Percentiles rank a stretch among this genome's conserved stretches.
These are phyloP conservation scores for Emesis furor DNA, from an alignment of 2,888 invertebrate species.

Conservation along the genomic window DNA sequence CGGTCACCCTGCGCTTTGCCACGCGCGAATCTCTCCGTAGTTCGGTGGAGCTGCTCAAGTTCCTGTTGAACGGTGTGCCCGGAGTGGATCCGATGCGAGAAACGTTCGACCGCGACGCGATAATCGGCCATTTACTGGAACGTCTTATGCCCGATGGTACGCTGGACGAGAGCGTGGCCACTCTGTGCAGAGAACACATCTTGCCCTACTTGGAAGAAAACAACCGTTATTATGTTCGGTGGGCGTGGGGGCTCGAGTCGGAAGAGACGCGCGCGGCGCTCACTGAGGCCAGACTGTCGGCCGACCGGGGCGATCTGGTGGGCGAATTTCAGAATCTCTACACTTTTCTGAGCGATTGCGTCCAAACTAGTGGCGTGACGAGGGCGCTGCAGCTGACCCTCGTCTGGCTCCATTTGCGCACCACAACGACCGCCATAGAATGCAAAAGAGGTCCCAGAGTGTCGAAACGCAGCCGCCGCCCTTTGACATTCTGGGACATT, in stretches of 20 bases:
- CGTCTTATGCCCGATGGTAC: conserved; percentile 20
- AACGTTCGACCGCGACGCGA: conserved; percentile 18
- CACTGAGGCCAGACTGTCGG: not conserved
- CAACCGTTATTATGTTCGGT: conserved; percentile 21
- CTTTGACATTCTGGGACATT: conserved; percentile 19
- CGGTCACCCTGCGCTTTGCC: conserved; percentile 20
- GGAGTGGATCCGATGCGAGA: conserved; percentile 15
- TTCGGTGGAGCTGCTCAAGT: conserved; percentile 26
- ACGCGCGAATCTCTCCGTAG: conserved; percentile 9
- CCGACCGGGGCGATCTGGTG: not conserved
- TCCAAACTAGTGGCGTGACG: conserved; percentile 28
- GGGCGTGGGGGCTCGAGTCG: not conserved
- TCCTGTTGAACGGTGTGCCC: conserved; percentile 24
- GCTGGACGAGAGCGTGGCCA: conserved; percentile 21
- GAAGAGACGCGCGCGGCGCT: not conserved
- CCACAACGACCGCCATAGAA: conserved; percentile 26
- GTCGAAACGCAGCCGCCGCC: not conserved
- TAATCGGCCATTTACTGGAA: conserved; percentile 18
- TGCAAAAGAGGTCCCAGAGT: conserved; percentile 15
- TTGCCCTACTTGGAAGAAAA: conserved; percentile 19
- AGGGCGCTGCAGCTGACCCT: conserved; percentile 27
- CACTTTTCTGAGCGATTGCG: not conserved
- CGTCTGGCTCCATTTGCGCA: conserved; percentile 22
- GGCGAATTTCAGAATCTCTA: too few species aligned
- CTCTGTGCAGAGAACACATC: conserved; percentile 22